Conservation (phyloP, 1,140 invertebrate genomes). For the Calephelis nemesis region DNA sequence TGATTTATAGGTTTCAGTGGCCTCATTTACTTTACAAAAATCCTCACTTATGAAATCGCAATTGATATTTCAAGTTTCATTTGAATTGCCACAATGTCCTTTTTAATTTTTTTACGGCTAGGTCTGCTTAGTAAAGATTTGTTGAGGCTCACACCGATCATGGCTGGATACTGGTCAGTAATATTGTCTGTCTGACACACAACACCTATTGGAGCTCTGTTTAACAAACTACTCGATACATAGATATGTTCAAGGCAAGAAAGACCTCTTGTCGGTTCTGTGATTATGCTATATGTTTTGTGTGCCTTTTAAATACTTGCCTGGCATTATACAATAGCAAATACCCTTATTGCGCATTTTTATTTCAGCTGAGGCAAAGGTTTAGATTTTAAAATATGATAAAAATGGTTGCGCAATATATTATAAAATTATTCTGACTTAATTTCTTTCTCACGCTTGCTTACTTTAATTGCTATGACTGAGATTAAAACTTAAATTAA, state of each 20-base stretch:
- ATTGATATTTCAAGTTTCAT: constrained; percentile 11
- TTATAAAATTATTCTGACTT: too few species aligned
- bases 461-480: too few species aligned
- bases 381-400: too few species aligned
- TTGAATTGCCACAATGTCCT: constrained; percentile 19
- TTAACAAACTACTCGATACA: background rate
- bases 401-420: too few species aligned
- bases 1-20: background rate
- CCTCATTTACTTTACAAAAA: constrained; percentile 11
- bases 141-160: background rate
- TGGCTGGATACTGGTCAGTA: constrained; percentile 17
- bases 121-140: background rate
- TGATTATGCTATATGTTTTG: too few species aligned
- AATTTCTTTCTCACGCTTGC: too few species aligned
- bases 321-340: too few species aligned
- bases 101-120: background rate
- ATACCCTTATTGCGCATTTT: too few species aligned
- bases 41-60: constrained; percentile 1
- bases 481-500: too few species aligned
- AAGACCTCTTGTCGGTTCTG: constrained; percentile 26
- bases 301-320: too few species aligned
- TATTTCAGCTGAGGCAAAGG: too few species aligned
- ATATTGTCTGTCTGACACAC: constrained; percentile 22
- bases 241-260: constrained; percentile 4
- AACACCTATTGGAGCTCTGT: background rate